phyloP scores from a whole-genome alignment of 2,113 vertebrate genomes.

The Accipiter cooperii region DNA sequence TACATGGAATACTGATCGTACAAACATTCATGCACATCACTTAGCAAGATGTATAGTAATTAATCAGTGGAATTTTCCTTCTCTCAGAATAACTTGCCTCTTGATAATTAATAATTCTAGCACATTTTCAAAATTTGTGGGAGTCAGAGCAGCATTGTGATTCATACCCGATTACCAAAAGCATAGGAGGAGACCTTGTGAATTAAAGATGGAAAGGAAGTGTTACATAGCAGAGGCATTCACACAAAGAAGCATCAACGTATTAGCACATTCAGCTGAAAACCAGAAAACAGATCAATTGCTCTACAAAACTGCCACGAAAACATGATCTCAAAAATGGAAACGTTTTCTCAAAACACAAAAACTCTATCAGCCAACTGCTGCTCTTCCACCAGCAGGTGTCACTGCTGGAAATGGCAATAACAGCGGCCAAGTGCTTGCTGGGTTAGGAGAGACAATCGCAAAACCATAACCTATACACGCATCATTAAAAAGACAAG shows the following conservation, averaged over 20 bases:
- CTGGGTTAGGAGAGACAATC: not conserved
- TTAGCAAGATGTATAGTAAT: not conserved
- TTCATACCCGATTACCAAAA: not conserved
- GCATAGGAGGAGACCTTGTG: not conserved
- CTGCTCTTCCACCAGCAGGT: slow-evolving; percentile 37
- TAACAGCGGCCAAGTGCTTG: rapidly evolving
- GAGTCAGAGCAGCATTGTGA: not conserved
- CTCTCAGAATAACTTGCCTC: not conserved
- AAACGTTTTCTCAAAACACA: not conserved
- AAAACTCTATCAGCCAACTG: not conserved
- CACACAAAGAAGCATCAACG: not conserved
- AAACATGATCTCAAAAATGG: not conserved
- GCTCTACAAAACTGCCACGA: not conserved
- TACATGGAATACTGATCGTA: not conserved
- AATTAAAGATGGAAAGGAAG: not conserved
- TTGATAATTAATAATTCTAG: not conserved
- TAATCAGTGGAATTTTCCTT: not conserved
- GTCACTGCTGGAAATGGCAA: not conserved
- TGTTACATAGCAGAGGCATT: not conserved
- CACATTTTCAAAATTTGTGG: not conserved
- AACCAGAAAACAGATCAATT: not conserved
- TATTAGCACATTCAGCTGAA: not conserved
- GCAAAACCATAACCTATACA: not conserved
- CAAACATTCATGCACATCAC: not conserved
- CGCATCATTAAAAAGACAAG: not conserved